A percentile compares a stretch with the other conserved stretches of the same genome.
These are phyloP conservation scores for Eristalinus sepulchralis DNA, from an alignment of 2,888 invertebrate species.

Conservation along the genomic window DNA sequence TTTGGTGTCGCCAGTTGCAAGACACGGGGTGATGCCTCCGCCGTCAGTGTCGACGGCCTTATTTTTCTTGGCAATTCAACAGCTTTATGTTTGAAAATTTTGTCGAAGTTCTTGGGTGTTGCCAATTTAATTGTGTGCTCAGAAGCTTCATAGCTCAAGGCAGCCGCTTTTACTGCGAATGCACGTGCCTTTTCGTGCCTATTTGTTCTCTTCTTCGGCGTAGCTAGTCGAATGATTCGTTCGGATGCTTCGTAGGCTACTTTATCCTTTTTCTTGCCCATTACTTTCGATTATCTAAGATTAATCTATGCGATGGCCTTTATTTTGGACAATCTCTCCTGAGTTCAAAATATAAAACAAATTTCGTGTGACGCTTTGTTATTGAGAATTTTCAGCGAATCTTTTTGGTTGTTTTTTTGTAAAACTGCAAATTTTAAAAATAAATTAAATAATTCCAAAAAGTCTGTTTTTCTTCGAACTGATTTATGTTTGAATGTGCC, in stretches of 20 bases:
- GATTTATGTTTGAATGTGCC: too few species aligned
- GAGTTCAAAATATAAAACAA: too few species aligned
- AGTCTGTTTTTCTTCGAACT: too few species aligned
- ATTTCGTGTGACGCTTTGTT: too few species aligned
- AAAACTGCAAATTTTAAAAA: too few species aligned
- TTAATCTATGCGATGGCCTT: too few species aligned
- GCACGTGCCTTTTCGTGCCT: neutral
- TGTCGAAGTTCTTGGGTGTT: neutral
- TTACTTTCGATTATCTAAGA: neutral
- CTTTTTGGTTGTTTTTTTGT: too few species aligned
- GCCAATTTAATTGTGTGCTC: too few species aligned
- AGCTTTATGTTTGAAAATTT: neutral
- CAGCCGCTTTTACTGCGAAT: neutral
- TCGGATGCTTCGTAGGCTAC: neutral
- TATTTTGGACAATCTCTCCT: too few species aligned
- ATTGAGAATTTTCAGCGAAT: too few species aligned
- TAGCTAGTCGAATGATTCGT: neutral
- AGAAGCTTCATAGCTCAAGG: neutral
- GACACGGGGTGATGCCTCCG: conserved; percentile 19
- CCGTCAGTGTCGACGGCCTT: conserved; percentile 80
- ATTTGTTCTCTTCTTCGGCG: neutral
- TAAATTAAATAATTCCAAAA: too few species aligned
- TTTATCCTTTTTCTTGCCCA: neutral
- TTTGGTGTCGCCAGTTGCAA: conserved; percentile 27
- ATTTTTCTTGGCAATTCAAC: neutral